These are phyloP conservation scores for Nephrotoma flavescens DNA, from an alignment of 2,888 invertebrate species.

Conservation along the genomic window DNA sequence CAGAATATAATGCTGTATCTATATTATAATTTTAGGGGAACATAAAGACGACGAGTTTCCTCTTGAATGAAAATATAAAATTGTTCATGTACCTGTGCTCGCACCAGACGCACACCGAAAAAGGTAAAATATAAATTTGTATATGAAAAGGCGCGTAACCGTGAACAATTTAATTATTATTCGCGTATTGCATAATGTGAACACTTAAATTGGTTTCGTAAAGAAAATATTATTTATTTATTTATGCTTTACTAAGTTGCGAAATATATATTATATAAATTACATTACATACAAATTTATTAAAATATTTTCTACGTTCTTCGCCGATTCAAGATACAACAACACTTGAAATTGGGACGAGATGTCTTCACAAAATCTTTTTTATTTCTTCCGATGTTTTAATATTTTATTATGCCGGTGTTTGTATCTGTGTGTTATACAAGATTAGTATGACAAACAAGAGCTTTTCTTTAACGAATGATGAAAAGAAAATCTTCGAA, in stretches of 20 bases:
- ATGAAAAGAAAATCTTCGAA: too few species aligned
- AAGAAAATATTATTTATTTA: background rate
- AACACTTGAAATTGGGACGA: too few species aligned
- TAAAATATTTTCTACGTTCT: too few species aligned
- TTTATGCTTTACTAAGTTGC: background rate
- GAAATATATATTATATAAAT: background rate
- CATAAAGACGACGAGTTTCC: background rate
- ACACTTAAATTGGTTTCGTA: background rate
- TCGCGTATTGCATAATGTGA: background rate
- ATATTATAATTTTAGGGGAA: background rate
- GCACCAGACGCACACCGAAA: background rate
- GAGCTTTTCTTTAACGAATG: too few species aligned
- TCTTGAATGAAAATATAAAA: background rate
- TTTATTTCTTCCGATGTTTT: too few species aligned
- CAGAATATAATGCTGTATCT: background rate
- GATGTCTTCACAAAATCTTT: too few species aligned
- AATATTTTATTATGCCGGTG: too few species aligned
- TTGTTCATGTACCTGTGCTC: background rate
- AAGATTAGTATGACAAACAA: too few species aligned
- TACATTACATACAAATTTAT: background rate
- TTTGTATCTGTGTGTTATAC: too few species aligned
- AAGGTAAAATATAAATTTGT: background rate
- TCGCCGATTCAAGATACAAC: too few species aligned
- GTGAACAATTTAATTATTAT: background rate
- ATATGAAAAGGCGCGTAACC: background rate